phyloP scores from a whole-genome alignment of 2,888 invertebrate species.

The Isoperla grammatica region DNA sequence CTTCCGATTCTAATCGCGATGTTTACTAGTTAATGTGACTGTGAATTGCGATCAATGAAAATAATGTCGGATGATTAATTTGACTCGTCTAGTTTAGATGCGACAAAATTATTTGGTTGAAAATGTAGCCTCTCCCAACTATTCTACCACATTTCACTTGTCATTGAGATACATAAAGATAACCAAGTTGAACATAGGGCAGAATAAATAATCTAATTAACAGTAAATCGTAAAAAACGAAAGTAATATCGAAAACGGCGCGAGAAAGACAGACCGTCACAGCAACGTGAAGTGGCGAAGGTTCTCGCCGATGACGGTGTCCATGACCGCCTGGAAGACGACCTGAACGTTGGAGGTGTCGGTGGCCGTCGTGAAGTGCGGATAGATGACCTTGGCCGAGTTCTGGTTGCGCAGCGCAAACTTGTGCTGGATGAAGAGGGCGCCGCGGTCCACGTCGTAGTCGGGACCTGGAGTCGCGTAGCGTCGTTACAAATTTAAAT shows the following conservation, averaged over 20 bases:
- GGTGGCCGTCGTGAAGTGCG: slow-evolving; percentile 59
- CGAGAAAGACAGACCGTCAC: no score
- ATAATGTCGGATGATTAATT: no score
- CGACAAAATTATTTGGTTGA: not conserved
- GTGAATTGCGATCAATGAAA: no score
- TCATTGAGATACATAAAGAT: no score
- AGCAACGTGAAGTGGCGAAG: slow-evolving; percentile 52
- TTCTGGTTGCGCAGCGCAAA: slow-evolving; percentile 53
- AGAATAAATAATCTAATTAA: no score
- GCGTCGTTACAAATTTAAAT: not conserved
- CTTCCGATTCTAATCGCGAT: no score
- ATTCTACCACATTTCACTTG: no score
- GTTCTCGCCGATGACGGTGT: slow-evolving; percentile 60
- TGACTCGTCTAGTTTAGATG: not conserved
- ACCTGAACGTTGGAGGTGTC: slow-evolving; percentile 61
- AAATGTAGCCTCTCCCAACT: not conserved
- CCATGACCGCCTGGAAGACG: slow-evolving; percentile 62
- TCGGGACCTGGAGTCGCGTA: slow-evolving; percentile 47
- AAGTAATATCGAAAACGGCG: no score
- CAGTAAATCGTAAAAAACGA: no score
- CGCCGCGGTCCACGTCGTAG: slow-evolving; percentile 57
- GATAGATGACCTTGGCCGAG: slow-evolving; percentile 54
- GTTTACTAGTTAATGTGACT: no score
- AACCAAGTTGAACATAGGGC: no score
- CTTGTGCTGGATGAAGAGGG: slow-evolving; percentile 56